Evolutionary conservation across 2,113 vertebrate genomes (phyloP), one percentile per base, ranked within the genome.

Genomic region (Anoplopoma fimbria): DNA sequence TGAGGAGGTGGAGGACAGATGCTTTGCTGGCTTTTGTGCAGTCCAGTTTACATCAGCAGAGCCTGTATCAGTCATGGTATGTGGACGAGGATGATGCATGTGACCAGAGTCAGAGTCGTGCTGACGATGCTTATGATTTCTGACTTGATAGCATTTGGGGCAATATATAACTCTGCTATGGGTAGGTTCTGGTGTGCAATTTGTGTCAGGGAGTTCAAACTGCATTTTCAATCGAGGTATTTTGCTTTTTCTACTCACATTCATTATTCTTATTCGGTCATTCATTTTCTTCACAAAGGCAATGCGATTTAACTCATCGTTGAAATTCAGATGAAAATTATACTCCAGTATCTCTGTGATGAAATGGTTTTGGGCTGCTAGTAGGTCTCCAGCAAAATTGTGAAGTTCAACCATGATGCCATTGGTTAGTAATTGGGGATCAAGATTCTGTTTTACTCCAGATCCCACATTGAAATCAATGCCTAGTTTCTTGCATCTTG

Each of bases 371-470:
- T 21, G 40, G 14, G 75, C 31, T n/a, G 69, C 70, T 3, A 9
- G 9, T 23, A 88, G 7, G 23, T 15, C 70, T 71, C 33, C 45
- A 1, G 82, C 74, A 88, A 88, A 84, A 3, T 60, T 62, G 23
- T 40, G 71, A 61, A 68, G 67, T 57, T 85, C 82, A 68, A 75
- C 79, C 86, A 88, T 82, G 60, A 88, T 19, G 3, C 86, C 86
- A 2, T 85, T 88, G 4, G 82, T 88, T 64, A 88, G 33, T 17
- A 82, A 75, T 33, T 76, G 77, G 29, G 72, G 76, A 38, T 36
- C 27, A 34, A 85, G 55, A 25, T 77, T 80, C 60, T 42, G 71
- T 34, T 85, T 82, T 15, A 51, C 23, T 40, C 79, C 76, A 77
- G 58, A 85, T 23, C 72, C 80, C 0, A 88, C 67, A 53, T 77